Evolutionary conservation across 1,140 invertebrate genomes (phyloP).

Genomic region (Aporrectodea caliginosa): DNA sequence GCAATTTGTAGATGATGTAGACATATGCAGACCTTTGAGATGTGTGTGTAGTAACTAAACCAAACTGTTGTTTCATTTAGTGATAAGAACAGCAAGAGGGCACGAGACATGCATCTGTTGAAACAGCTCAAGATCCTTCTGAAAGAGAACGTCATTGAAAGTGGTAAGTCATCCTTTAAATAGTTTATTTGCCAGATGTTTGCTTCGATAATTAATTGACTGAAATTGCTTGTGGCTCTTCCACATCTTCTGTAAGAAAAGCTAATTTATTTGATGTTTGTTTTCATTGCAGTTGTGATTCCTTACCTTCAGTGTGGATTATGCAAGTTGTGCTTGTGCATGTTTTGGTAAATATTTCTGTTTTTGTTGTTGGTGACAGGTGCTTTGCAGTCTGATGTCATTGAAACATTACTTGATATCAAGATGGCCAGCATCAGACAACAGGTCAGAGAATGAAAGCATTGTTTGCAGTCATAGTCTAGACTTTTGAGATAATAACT

Average conservation of each 20-base stretch:
- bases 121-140: conserved; percentile 61
- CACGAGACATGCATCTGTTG: conserved; percentile 79
- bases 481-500: too few relatives aligned
- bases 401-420: conserved; percentile 59
- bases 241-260: too few relatives aligned
- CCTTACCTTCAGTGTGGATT: too few relatives aligned
- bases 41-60: too few relatives aligned
- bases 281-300: too few relatives aligned
- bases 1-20: too few relatives aligned
- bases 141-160: conserved; percentile 49
- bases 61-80: conserved; percentile 52
- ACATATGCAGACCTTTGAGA: too few relatives aligned
- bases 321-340: not conserved
- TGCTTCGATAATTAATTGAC: not conserved
- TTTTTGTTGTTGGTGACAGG: conserved; percentile 7
- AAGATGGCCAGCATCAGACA: conserved; percentile 61
- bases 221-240: not conserved
- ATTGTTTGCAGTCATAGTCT: too few relatives aligned
- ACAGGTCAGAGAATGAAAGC: conserved; percentile 44
- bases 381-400: conserved; percentile 35
- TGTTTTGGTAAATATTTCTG: conserved; percentile 28
- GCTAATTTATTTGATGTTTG: not conserved
- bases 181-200: conserved; percentile 14
- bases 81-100: conserved; percentile 78
- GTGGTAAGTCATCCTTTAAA: conserved; percentile 36